A percentile compares a stretch with the other conserved stretches of the same genome.
These are phyloP conservation scores for Drosophila nr. perissopoda DNA, from an alignment of 2,888 invertebrate species.

Conservation along the genomic window DNA sequence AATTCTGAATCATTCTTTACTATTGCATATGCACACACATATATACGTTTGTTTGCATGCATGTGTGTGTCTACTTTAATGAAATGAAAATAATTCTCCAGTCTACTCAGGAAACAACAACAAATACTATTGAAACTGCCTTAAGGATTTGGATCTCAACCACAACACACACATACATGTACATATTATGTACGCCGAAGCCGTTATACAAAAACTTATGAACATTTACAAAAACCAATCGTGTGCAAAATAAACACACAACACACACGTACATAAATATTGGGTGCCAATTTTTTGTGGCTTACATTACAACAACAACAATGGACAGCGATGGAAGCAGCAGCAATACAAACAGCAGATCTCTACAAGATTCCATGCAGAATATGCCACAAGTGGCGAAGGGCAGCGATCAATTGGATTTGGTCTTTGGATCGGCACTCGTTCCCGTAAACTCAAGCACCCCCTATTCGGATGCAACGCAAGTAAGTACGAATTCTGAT, in stretches of 20 bases:
- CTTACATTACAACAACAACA: slow-evolving; percentile 8
- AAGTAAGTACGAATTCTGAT: slow-evolving; percentile 88
- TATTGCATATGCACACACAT: neutral
- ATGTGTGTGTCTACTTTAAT: slow-evolving; percentile 16
- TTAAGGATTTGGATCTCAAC: slow-evolving; percentile 33
- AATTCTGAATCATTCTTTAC: slow-evolving; percentile 12
- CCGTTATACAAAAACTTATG: slow-evolving; percentile 20
- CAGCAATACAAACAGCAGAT: slow-evolving; percentile 60
- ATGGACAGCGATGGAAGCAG: slow-evolving; percentile 55
- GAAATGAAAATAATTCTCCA: slow-evolving; percentile 72
- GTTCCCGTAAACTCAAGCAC: slow-evolving; percentile 96
- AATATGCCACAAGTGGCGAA: slow-evolving; percentile 19
- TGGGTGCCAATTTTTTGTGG: slow-evolving; percentile 50
- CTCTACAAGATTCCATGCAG: slow-evolving; percentile 48
- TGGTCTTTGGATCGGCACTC: slow-evolving; percentile 95
- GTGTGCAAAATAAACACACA: slow-evolving; percentile 47
- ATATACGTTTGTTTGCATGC: neutral
- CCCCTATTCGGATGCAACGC: slow-evolving; percentile 99
- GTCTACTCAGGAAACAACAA: slow-evolving; percentile 77
- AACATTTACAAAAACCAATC: slow-evolving; percentile 29
- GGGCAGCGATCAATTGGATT: slow-evolving; percentile 43
- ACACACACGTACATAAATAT: slow-evolving; percentile 1
- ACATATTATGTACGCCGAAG: slow-evolving; percentile 14
- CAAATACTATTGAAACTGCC: slow-evolving; percentile 52
- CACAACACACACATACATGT: neutral